phyloP scores from a whole-genome alignment of 2,888 invertebrate species.

The Mesopsocus fuscifrons region DNA sequence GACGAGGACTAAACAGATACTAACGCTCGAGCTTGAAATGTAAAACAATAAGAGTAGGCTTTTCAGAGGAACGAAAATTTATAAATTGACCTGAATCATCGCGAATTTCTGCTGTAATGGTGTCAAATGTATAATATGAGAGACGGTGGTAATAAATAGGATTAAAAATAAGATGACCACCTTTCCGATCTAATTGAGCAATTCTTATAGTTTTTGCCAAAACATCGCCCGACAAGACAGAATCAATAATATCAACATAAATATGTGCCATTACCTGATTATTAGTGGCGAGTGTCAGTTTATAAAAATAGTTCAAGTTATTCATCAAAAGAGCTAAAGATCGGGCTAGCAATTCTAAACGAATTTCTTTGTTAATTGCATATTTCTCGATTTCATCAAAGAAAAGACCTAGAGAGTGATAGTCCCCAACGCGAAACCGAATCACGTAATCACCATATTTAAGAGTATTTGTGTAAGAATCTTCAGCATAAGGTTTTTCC shows the following conservation, averaged over 20 bases:
- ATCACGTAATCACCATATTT: background rate
- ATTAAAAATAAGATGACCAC: background rate
- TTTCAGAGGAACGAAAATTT: background rate
- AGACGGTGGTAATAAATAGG: background rate
- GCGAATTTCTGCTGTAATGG: background rate
- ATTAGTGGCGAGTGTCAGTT: background rate
- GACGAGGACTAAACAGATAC: background rate
- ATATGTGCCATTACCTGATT: slow-evolving; percentile 4
- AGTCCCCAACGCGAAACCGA: background rate
- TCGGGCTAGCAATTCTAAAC: background rate
- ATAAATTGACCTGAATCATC: background rate
- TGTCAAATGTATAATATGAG: background rate
- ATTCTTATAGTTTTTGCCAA: background rate
- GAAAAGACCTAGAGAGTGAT: background rate
- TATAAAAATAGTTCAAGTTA: background rate
- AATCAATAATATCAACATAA: slow-evolving; percentile 8
- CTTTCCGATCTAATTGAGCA: background rate
- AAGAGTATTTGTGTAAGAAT: background rate
- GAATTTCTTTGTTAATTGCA: background rate
- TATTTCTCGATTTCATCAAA: background rate
- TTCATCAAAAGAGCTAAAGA: background rate
- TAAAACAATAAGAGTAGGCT: background rate
- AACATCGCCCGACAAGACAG: slow-evolving; percentile 1
- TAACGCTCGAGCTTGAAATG: background rate
- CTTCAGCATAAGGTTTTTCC: background rate